phyloP scores from a whole-genome alignment of 2,797 vertebrate species.

The Ctenosaura bakeri region DNA sequence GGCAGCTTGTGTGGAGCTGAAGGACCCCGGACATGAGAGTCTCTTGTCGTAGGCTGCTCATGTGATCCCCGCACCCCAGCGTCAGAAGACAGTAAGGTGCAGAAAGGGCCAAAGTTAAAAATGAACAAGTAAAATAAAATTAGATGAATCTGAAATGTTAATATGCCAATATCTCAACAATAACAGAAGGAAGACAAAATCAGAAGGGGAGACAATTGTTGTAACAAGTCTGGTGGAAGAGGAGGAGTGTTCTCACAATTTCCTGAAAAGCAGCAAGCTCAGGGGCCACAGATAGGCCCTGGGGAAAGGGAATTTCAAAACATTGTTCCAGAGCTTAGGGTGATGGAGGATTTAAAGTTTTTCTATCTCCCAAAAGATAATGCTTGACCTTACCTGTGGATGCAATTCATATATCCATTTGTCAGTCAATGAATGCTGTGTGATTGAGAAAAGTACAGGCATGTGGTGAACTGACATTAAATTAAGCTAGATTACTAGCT shows the following conservation, averaged over 20 bases:
- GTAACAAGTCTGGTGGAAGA: neutral
- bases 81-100: too few species aligned
- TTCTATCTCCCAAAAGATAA: neutral
- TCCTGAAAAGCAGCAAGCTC: neutral
- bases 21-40: too few species aligned
- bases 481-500: neutral
- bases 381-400: neutral
- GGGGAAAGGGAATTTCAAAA: neutral
- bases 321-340: neutral
- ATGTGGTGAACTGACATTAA: neutral
- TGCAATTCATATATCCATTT: neutral
- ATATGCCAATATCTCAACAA: neutral
- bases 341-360: neutral
- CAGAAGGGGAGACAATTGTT: neutral
- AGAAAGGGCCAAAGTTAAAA: too few species aligned
- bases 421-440: neutral
- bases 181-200: neutral
- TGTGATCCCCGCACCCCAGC: too few species aligned
- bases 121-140: conserved; percentile 6
- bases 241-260: neutral
- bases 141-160: neutral
- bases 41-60: too few species aligned
- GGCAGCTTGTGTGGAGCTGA: too few species aligned
- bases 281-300: neutral
- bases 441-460: neutral